Conservation (phyloP, 2,113 vertebrate genomes). For the Pyxicephalus adspersus region DNA sequence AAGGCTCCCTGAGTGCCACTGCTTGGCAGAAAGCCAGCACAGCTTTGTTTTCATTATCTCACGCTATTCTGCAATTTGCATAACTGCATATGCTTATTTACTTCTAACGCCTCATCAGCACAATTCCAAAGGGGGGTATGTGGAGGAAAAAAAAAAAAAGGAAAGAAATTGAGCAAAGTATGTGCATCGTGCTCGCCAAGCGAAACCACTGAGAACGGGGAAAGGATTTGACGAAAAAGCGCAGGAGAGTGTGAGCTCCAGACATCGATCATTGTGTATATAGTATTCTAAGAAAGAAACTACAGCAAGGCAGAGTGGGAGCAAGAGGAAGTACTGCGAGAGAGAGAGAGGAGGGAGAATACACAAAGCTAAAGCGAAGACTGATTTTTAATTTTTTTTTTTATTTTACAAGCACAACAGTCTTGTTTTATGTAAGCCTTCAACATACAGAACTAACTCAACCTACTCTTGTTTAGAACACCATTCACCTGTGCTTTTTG, state of each 20-base stretch:
- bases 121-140: conserved; percentile 31
- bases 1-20: conserved; percentile 74
- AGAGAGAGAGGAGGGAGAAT: conserved; percentile 41
- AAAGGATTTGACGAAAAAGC: conserved; percentile 45
- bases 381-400: too few species aligned
- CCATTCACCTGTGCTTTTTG: conserved; percentile 2
- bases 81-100: conserved; percentile 77
- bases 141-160: background rate
- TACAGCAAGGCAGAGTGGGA: conserved; percentile 46
- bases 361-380: conserved; percentile 10
- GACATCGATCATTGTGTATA: conserved; percentile 57
- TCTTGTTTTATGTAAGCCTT: background rate
- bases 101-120: conserved; percentile 64
- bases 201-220: conserved; percentile 34
- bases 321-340: conserved; percentile 31
- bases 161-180: conserved; percentile 46
- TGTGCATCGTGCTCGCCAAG: conserved; percentile 36
- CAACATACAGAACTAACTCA: background rate
- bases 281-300: conserved; percentile 47
- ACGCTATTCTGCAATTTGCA: conserved; percentile 79
- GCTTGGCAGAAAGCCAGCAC: conserved; percentile 80
- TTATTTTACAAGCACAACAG: conserved; percentile 6
- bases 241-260: conserved; percentile 45
- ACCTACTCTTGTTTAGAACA: background rate
- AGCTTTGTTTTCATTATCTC: conserved; percentile 82